Base-by-base conservation (phyloP, 2,113 vertebrate species). In the Thomomys bottae region DNA sequence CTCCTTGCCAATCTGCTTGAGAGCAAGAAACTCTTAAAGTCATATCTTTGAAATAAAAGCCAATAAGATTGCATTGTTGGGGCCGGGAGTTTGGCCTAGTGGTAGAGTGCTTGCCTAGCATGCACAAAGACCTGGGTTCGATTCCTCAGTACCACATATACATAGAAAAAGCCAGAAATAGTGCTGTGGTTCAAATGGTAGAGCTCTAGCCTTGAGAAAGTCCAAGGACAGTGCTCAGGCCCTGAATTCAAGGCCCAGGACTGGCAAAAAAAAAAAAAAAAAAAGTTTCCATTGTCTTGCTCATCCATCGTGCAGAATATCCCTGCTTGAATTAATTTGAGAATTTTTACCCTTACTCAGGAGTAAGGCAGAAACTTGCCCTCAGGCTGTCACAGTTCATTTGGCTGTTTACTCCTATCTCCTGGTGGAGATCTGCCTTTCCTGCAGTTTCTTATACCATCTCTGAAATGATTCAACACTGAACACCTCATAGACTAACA, bases 401-500 rank as follows among this genome's bases (percentile, higher is more conserved):
- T 49, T 32, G 2, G 20, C 10, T 63, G 42, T 49, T 32, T 32
- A 1, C 18, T 4, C 1, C 0, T 8, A 6, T 28, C 36, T 70
- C 34, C 34, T 32, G 12, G 45, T 28, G 23, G 45, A 87, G 80
- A 36, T 34, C 26, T 23, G 15, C 8, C 28, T 85, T 23, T 64
- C 30, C 23, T 67, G 6, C 38, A 61, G 38, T 28, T 80, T 40
- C 9, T 66, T 84, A 66, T 4, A 30, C 28, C 23, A 26, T 28
- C 12, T 42, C 42, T 30, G 59, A 64, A 38, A 5, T 34, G 2
- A 17, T 67, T 59, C 23, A 8, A 7, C 66, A 38, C 78, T 32
- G 49, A 83, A 57, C 2, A 49, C 54, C n/a, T 6, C 0, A n/a
- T n/a, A 5, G 66, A 28, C 59, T 28, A 38, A 40, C 8, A 17